These are phyloP conservation scores for Azorinus chamasolen DNA, from an alignment of 2,888 invertebrate genomes.

Conservation along the genomic window DNA sequence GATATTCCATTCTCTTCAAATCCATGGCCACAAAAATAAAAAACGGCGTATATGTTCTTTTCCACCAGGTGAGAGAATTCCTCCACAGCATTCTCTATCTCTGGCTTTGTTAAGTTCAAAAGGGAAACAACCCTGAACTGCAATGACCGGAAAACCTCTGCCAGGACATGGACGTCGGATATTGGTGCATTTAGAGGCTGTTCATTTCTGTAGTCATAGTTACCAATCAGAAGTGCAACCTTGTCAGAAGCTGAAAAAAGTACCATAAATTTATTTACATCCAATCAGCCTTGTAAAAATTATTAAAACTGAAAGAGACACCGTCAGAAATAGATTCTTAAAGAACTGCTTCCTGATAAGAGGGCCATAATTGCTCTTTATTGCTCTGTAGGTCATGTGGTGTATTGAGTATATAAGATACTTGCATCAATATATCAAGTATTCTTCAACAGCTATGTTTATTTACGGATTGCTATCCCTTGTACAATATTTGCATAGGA, in stretches of 20 bases:
- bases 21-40: slow-evolving; percentile 87
- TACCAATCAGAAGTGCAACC: slow-evolving; percentile 87
- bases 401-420: too few species aligned
- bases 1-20: slow-evolving; percentile 86
- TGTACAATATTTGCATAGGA: too few species aligned
- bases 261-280: too few species aligned
- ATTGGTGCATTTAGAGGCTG: slow-evolving; percentile 78
- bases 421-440: too few species aligned
- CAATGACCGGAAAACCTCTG: slow-evolving; percentile 78
- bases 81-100: slow-evolving; percentile 85
- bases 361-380: too few species aligned
- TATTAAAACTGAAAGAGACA: too few species aligned
- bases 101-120: slow-evolving; percentile 85
- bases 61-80: slow-evolving; percentile 86
- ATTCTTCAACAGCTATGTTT: too few species aligned
- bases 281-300: too few species aligned
- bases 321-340: too few species aligned
- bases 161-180: slow-evolving; percentile 80
- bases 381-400: too few species aligned
- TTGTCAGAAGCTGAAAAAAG: slow-evolving; percentile 85
- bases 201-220: slow-evolving; percentile 86
- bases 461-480: too few species aligned
- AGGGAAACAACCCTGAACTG: slow-evolving; percentile 87
- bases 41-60: slow-evolving; percentile 83
- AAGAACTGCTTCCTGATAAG: too few species aligned